These are phyloP conservation scores for Volucella bombylans DNA, from an alignment of 2,888 invertebrate genomes.

Conservation along the genomic window DNA sequence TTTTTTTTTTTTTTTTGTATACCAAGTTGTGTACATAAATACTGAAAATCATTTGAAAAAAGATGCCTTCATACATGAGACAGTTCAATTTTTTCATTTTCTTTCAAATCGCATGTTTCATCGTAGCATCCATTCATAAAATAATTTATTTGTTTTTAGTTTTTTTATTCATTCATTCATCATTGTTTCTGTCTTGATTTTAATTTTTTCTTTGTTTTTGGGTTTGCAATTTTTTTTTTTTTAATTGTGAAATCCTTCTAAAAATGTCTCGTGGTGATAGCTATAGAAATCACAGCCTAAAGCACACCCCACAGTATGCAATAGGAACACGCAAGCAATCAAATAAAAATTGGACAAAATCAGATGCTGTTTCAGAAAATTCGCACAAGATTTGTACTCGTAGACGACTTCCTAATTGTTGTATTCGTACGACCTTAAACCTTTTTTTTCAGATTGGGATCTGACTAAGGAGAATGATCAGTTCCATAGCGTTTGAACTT, in stretches of 20 bases:
- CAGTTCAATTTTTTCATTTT: conserved; percentile 18
- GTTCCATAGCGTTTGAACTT: too few species aligned
- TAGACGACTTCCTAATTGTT: not conserved
- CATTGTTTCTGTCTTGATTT: conserved; percentile 8
- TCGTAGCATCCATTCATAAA: conserved; percentile 39
- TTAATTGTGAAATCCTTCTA: conserved; percentile 21
- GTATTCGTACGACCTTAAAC: not conserved
- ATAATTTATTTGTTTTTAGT: conserved; percentile 7
- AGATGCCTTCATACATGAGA: conserved; percentile 59
- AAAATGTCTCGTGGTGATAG: conserved; percentile 26
- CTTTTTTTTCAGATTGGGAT: too few species aligned
- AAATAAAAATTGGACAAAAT: not conserved
- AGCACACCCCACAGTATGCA: conserved; percentile 18
- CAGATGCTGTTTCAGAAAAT: not conserved
- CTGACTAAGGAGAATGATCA: too few species aligned
- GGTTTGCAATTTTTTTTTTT: conserved; percentile 26
- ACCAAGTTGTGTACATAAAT: conserved; percentile 52
- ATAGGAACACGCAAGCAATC: not conserved
- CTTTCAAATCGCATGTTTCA: conserved; percentile 50
- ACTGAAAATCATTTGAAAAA: conserved; percentile 35
- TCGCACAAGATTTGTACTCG: not conserved
- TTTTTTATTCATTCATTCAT: conserved; percentile 39
- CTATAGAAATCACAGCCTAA: not conserved
- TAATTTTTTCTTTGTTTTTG: conserved; percentile 15
- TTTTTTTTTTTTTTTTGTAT: conserved; percentile 1